Conservation (phyloP, 1,140 invertebrate genomes). For the Phthorimaea operculella region DNA sequence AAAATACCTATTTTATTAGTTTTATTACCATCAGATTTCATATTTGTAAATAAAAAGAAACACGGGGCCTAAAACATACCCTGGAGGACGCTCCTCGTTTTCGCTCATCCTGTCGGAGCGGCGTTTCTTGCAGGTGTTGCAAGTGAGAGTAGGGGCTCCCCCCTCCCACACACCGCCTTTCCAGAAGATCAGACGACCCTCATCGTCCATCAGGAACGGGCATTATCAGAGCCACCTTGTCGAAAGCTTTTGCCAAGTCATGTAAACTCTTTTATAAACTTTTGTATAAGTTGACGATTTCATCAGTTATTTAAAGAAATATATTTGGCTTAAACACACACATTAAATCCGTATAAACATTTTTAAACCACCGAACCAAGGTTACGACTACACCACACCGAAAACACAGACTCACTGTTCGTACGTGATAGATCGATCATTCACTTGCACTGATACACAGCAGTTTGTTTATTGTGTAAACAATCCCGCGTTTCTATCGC, state of each 20-base stretch:
- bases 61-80: slow-evolving; percentile 28
- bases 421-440: slow-evolving; percentile 6
- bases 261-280: too few relatives aligned
- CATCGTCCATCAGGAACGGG: slow-evolving; percentile 45
- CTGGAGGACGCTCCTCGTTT: slow-evolving; percentile 45
- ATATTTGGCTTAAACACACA: too few relatives aligned
- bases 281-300: too few relatives aligned
- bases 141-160: slow-evolving; percentile 47
- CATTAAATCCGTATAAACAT: too few relatives aligned
- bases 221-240: slow-evolving; percentile 15
- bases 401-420: slow-evolving; percentile 11
- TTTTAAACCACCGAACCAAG: not conserved
- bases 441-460: slow-evolving; percentile 19
- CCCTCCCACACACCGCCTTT: slow-evolving; percentile 54
- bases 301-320: too few relatives aligned
- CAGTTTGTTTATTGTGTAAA: slow-evolving; percentile 32
- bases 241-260: not conserved
- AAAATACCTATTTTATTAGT: too few relatives aligned
- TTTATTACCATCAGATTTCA: too few relatives aligned
- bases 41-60: too few relatives aligned
- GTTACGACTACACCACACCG: not conserved
- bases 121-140: slow-evolving; percentile 54
- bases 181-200: slow-evolving; percentile 54
- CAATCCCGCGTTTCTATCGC: slow-evolving; percentile 24
- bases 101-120: slow-evolving; percentile 50